Conservation (phyloP, 2,797 vertebrate species). For the Enteromius mattozi region DNA sequence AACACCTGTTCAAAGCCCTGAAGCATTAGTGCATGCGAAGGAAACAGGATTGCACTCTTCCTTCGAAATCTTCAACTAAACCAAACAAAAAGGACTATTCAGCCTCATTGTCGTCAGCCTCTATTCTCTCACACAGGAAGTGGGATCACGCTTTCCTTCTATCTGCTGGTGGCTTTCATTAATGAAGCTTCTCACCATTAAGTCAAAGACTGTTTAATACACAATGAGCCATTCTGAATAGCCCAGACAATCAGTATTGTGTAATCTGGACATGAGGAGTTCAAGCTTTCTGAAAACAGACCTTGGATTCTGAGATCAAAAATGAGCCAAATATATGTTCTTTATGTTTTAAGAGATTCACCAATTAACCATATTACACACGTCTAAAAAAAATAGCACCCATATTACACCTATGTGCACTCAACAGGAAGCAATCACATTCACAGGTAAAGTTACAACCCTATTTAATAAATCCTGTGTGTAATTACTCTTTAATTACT, state of each 20-base stretch:
- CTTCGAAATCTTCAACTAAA: constrained; percentile 13
- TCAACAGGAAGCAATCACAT: neutral
- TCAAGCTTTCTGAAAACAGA: neutral
- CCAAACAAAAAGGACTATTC: constrained; percentile 20
- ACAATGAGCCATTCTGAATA: constrained; percentile 44
- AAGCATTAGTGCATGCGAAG: constrained; percentile 1
- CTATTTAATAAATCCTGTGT: neutral
- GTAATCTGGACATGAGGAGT: constrained; percentile 7
- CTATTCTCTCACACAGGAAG: constrained; percentile 46
- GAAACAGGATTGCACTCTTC: constrained; percentile 6
- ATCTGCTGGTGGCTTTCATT: constrained; percentile 49
- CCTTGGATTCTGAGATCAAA: neutral
- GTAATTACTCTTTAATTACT: neutral
- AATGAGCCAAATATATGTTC: neutral
- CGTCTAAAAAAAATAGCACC: neutral
- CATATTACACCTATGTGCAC: neutral
- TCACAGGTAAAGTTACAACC: neutral
- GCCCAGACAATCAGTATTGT: constrained; percentile 48
- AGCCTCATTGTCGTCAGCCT: neutral
- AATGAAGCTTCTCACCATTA: constrained; percentile 56
- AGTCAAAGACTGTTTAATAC: constrained; percentile 41
- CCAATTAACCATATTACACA: neutral
- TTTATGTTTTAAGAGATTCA: neutral
- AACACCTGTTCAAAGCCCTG: constrained; percentile 32
- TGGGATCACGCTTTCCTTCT: constrained; percentile 42